Evolutionary conservation across 2,113 vertebrate species (phyloP), one percentile per base, ranked within the genome.

Genomic region (Microcebus lehilahytsara): DNA sequence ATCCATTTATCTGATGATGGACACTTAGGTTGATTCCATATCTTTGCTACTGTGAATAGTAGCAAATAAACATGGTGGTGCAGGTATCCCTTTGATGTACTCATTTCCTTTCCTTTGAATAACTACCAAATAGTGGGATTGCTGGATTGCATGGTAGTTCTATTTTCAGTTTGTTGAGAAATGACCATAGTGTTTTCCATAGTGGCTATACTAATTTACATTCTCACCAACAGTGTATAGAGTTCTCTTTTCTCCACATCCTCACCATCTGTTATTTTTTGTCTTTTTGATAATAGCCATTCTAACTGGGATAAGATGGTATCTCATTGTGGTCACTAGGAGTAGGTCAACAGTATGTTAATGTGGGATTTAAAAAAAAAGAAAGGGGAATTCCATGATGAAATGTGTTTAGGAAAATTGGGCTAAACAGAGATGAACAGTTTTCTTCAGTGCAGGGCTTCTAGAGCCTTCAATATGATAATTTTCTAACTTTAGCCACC

Each of bases 281-380:
- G 16, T 69, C 66, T 69, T 69, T 69, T n/a, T n/a, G 6, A n/a
- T 67, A 67, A 67, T n/a, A 67, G 13, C 32, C 32, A n/a, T 69
- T n/a, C 34, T 69, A 69, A 69, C 34, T 56, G 17, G 53, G 53
- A 7, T 69, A 69, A 69, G 66, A 69, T 20, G 53, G 4, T 56
- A n/a, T n/a, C 66, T 69, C 34, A 9, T 9, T 69, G 66, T 69
- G 34, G 3, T 34, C 13, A 9, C 49, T 2, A 91, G 20, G 67
- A 77, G 51, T 30, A 51, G 37, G 49, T 22, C 58, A 80, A 66
- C 20, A 93, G n/a, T 13, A 69, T 62, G 40, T n/a, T 62, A 86
- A 69, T 3, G 34, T 2, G n/a, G 60, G 19, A 27, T 46, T 25
- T 0, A 0, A 11, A 53, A 42, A 27, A 42, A 23, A 32, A 17